Conservation (phyloP, 2,113 vertebrate genomes). For the Hylia prasina region DNA sequence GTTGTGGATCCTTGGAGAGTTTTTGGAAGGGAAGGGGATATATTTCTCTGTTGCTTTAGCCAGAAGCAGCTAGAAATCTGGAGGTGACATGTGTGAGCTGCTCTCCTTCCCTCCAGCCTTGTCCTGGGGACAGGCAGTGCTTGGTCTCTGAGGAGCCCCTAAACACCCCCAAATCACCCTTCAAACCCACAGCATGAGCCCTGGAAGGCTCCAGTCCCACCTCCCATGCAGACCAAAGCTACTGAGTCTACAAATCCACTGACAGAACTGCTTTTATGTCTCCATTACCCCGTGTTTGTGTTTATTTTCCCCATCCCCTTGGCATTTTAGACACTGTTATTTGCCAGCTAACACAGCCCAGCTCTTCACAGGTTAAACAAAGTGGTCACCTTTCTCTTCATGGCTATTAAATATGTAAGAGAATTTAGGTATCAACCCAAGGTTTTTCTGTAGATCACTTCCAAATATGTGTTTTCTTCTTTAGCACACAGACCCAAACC, state of each 20-base stretch:
- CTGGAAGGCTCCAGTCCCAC: neutral
- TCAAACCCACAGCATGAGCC: accelerated
- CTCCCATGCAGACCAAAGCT: neutral
- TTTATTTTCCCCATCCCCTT: neutral
- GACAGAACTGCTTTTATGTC: neutral
- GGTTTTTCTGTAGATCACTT: neutral
- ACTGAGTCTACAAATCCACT: accelerated
- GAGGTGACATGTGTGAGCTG: neutral
- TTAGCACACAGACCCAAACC: neutral
- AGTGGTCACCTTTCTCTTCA: neutral
- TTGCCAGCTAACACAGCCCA: neutral
- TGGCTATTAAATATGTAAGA: neutral
- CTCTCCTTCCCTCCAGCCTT: neutral
- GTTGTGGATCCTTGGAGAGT: neutral
- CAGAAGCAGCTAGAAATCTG: neutral
- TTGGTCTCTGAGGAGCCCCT: neutral
- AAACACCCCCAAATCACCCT: neutral
- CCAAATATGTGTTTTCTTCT: neutral
- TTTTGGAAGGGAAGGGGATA: neutral
- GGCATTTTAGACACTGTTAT: neutral
- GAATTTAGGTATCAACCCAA: accelerated
- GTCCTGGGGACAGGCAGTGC: neutral
- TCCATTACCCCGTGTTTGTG: neutral
- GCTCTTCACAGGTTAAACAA: neutral
- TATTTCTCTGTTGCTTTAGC: neutral